Conservation (phyloP, 2,113 vertebrate genomes). For the Eulemur macaco region DNA sequence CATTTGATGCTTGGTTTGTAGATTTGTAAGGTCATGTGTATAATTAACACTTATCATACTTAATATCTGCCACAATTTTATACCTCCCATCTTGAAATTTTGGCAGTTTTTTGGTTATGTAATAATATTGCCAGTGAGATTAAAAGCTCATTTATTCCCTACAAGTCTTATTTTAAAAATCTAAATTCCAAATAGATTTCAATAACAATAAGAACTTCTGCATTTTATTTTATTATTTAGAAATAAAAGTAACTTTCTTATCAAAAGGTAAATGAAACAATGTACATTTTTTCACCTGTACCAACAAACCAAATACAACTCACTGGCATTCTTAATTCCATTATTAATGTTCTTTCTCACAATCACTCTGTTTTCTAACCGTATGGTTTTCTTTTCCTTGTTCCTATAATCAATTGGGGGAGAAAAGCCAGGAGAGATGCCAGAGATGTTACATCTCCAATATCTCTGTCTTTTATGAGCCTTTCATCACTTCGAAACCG, state of each 20-base stretch:
- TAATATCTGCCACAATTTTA: background rate
- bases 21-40: background rate
- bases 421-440: background rate
- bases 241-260: background rate
- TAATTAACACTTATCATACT: background rate
- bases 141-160: conserved; percentile 17
- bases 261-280: background rate
- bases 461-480: background rate
- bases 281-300: background rate
- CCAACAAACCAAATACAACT: background rate
- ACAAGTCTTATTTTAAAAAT: background rate
- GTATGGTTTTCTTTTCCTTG: background rate
- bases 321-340: background rate
- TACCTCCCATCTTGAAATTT: conserved; percentile 6
- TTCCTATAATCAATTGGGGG: background rate
- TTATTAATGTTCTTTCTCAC: background rate
- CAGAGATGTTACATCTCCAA: background rate
- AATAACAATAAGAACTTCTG: background rate
- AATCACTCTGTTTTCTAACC: background rate
- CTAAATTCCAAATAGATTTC: background rate
- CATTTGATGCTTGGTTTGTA: background rate
- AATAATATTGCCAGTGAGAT: background rate
- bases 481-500: background rate
- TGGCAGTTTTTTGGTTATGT: background rate
- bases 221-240: background rate